Conservation (phyloP, 2,888 invertebrate species). For the Drosophila heteroneura region DNA sequence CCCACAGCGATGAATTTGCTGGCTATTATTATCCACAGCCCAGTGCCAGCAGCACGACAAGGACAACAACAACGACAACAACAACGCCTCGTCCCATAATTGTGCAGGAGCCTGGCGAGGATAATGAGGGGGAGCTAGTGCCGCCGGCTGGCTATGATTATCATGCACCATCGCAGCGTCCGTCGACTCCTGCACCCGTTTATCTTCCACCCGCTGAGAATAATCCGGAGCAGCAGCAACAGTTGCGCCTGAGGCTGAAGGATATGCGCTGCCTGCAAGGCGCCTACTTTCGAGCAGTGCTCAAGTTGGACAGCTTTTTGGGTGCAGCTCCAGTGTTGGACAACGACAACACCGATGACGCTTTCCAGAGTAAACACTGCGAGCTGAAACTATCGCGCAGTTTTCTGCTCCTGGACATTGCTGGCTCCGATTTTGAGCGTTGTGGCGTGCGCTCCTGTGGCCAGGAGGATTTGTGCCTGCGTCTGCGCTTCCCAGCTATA, state of each 20-base stretch:
- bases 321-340: constrained; percentile 84
- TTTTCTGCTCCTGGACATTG: constrained; percentile 85
- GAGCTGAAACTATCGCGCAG: constrained; percentile 80
- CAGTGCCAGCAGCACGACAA: constrained; percentile 32
- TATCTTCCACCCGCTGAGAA: constrained; percentile 62
- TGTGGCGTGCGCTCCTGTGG: constrained; percentile 87
- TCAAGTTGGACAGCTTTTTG: constrained; percentile 84
- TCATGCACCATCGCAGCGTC: constrained; percentile 59
- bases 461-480: constrained; percentile 86
- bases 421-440: constrained; percentile 85
- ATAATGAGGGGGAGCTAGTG: constrained; percentile 36
- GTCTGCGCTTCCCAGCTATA: constrained; percentile 87
- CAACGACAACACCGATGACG: constrained; percentile 73
- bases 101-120: constrained; percentile 72
- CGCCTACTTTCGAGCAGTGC: constrained; percentile 84
- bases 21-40: constrained; percentile 75
- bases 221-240: constrained; percentile 21
- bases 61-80: constrained; percentile 50
- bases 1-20: constrained; percentile 49
- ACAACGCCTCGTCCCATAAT: constrained; percentile 70
- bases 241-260: constrained; percentile 79
- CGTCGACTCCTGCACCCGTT: constrained; percentile 73
- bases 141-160: constrained; percentile 75
- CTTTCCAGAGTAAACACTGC: constrained; percentile 71
- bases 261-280: constrained; percentile 83